A percentile compares a stretch with the other conserved stretches of the same genome.
phyloP scores from a whole-genome alignment of 2,113 vertebrate genomes.

The Ascaphus truei region DNA sequence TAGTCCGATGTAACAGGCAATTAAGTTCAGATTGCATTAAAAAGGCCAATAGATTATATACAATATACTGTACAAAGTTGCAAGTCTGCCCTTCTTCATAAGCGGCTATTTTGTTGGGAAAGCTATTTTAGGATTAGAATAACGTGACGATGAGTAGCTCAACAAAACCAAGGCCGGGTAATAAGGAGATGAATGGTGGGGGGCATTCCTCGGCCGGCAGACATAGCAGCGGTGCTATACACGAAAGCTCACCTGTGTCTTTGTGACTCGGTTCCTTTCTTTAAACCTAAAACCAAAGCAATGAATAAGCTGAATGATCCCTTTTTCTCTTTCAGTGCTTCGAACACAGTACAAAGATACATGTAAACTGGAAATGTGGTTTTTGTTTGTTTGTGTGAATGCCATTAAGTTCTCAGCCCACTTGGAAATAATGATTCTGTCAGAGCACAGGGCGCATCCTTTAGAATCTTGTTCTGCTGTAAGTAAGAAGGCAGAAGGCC shows the following conservation, averaged over 20 bases:
- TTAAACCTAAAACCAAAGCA: background rate
- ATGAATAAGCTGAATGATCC: slow-evolving; percentile 55
- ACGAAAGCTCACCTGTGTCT: slow-evolving; percentile 15
- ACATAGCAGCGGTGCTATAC: slow-evolving; percentile 27
- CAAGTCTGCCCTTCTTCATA: slow-evolving; percentile 37
- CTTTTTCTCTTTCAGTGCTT: slow-evolving; percentile 59
- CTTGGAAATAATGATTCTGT: background rate
- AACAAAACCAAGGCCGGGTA: background rate
- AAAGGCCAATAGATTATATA: slow-evolving; percentile 93
- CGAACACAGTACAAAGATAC: slow-evolving; percentile 42
- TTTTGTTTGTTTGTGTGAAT: slow-evolving; percentile 4
- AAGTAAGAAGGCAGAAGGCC: background rate
- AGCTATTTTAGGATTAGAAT: slow-evolving; percentile 18
- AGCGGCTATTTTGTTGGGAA: slow-evolving; percentile 15
- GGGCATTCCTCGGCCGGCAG: slow-evolving; percentile 8
- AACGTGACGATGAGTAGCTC: background rate
- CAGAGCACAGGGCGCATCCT: background rate
- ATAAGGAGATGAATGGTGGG: background rate
- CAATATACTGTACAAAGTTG: slow-evolving; percentile 83
- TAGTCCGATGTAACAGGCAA: slow-evolving; percentile 80
- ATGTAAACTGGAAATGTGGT: slow-evolving; percentile 49
- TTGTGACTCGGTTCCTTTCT: background rate
- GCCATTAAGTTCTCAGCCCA: background rate
- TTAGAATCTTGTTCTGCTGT: background rate
- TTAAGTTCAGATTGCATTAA: slow-evolving; percentile 78